These are phyloP conservation scores for Drymodes brunneopygia DNA, from an alignment of 2,113 vertebrate genomes.

Conservation along the genomic window DNA sequence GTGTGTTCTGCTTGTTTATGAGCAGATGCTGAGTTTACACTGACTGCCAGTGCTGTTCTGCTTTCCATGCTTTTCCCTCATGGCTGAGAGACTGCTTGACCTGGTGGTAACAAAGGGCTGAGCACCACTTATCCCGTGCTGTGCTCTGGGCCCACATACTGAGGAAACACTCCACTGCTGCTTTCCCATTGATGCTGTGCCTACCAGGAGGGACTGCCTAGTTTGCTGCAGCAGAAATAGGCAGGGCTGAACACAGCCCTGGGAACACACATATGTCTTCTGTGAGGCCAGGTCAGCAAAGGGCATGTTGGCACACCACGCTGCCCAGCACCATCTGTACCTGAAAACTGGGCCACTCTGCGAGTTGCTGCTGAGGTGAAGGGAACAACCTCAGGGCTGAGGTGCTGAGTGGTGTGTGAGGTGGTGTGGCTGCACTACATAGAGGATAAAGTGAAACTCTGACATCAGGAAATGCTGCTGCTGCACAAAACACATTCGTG, in stretches of 20 bases:
- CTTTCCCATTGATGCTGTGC: not conserved
- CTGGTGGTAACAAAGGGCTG: not conserved
- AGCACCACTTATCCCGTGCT: accelerated
- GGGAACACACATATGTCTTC: accelerated
- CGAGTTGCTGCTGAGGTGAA: not conserved
- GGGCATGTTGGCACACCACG: not conserved
- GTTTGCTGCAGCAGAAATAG: not conserved
- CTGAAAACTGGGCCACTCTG: not conserved
- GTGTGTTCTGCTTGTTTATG: not conserved
- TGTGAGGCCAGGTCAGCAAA: not conserved
- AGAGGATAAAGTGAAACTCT: not conserved
- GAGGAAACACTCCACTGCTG: not conserved
- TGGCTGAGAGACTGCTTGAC: not conserved
- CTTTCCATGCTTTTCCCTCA: not conserved
- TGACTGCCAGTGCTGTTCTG: not conserved
- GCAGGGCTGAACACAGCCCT: not conserved
- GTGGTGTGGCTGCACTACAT: not conserved
- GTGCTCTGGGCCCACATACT: not conserved
- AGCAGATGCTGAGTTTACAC: not conserved
- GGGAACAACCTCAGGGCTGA: not conserved
- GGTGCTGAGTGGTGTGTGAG: too few species aligned
- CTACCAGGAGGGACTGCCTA: not conserved
- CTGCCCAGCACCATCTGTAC: accelerated
- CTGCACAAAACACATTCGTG: not conserved
- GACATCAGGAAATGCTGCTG: not conserved